Percentiles rank a stretch among this genome's conserved stretches.
phyloP scores from a whole-genome alignment of 2,797 vertebrate species.

The Anomalospiza imberbis region DNA sequence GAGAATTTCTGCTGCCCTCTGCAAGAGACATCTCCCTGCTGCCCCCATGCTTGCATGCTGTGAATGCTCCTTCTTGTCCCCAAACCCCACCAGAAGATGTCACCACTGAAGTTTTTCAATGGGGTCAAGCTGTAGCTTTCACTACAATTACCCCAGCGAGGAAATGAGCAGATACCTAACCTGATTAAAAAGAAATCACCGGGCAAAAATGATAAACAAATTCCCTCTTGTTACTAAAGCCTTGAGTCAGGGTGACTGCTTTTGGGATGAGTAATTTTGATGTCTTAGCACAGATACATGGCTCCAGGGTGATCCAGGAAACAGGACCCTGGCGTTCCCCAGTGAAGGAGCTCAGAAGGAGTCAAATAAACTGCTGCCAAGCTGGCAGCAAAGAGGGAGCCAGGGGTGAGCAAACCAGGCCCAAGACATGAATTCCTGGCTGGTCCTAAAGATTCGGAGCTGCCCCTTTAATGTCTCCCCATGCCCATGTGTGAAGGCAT shows the following conservation, averaged over 20 bases:
- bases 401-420: not conserved
- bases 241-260: not conserved
- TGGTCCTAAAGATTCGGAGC: not conserved
- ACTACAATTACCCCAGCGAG: not conserved
- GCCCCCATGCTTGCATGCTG: not conserved
- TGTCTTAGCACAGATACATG: not conserved
- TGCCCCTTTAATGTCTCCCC: fast-evolving
- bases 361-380: not conserved
- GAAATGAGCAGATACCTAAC: not conserved
- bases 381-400: not conserved
- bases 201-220: not conserved
- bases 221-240: not conserved
- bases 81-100: not conserved
- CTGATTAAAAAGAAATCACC: not conserved
- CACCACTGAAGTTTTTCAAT: not conserved
- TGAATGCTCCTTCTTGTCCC: not conserved
- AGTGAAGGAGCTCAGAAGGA: not conserved
- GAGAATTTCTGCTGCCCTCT: not conserved
- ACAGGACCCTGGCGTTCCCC: fast-evolving
- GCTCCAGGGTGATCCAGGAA: not conserved
- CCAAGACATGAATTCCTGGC: not conserved
- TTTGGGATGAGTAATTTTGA: not conserved
- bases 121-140: not conserved
- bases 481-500: not conserved
- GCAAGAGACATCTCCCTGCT: not conserved